Evolutionary conservation across 2,113 vertebrate species (phyloP), one percentile per base, ranked within the genome.

Genomic region (Corydoras sp.): DNA sequence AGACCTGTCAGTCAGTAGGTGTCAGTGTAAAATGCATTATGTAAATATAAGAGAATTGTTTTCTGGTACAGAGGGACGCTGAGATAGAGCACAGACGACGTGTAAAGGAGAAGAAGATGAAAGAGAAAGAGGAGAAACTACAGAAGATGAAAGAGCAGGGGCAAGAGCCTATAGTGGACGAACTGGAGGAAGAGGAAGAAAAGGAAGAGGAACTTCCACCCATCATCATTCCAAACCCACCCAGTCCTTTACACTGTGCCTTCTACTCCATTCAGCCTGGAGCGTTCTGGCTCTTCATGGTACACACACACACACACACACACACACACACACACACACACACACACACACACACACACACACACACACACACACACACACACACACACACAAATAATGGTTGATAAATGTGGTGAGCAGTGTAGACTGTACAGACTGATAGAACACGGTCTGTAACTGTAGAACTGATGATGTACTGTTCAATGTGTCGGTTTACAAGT

Each of bases 251-350:
- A 43, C 87, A 87, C 55, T 97, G 93, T 75, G 94, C 94, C 10
- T 96, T 98, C 87, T 95, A 97, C 80, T 95, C 95, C 4, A 60
- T 11, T 53, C 65, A 70, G 55, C 90, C 95, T 30, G 92, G 90
- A 55, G 88, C 85, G 69, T 98, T 98, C 85, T 98, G 95, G 95
- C 84, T 98, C 51, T 94, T 95, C n/a, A 75, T 99, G 93, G 96
- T 99, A 64, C 56, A 49, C 49, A 56, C 49, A 58, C 29, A 50
- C 56, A 69, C 29, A 51, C 58, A 65, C 15, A 58, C 29, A 24
- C 59, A 53, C 54, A 67, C 62, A 66, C 55, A 58, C 54, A 55
- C 15, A 72, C 59, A 71, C 29, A 60, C 24, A 74, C 18, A 50
- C 30, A 72, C 55, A 63, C 70, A 62, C 66, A 62, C 58, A 65